Evolutionary conservation across 1,140 invertebrate species (phyloP).

Genomic region (Ectropis grisescens): DNA sequence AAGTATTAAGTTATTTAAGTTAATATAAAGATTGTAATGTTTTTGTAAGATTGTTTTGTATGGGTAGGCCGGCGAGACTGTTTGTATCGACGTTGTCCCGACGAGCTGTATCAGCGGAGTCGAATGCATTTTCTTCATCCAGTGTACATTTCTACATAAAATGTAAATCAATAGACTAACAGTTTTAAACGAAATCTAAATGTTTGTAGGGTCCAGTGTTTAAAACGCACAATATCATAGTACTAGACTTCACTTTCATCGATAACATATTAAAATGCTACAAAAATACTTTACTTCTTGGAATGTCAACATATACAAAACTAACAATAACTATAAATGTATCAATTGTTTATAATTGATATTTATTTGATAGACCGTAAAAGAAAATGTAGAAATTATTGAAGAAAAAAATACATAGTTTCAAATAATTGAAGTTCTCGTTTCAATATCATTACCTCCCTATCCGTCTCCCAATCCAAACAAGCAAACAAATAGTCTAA

Average conservation of each 20-base stretch:
- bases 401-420: constrained; percentile 61
- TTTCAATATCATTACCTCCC: constrained; percentile 32
- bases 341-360: constrained; percentile 68
- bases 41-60: constrained; percentile 66
- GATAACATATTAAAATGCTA: constrained; percentile 40
- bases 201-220: constrained; percentile 69
- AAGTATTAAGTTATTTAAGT: constrained; percentile 71
- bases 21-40: constrained; percentile 65
- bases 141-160: constrained; percentile 51
- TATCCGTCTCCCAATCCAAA: constrained; percentile 1
- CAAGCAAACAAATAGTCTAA: background rate
- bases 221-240: constrained; percentile 66
- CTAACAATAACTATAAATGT: constrained; percentile 60
- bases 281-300: constrained; percentile 55
- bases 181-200: constrained; percentile 63
- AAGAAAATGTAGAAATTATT: constrained; percentile 64
- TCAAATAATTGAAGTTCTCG: constrained; percentile 50
- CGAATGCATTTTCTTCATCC: constrained; percentile 56
- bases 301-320: constrained; percentile 63
- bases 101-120: constrained; percentile 32
- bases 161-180: constrained; percentile 59
- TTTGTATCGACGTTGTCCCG: constrained; percentile 47
- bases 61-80: constrained; percentile 33
- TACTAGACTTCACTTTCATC: constrained; percentile 65
- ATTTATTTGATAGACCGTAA: constrained; percentile 65